A percentile compares a stretch with the other conserved stretches of the same genome.
Conservation (phyloP, 37 sponge, comb jelly and placozoan species). For the Ephydatia muelleri region DNA sequence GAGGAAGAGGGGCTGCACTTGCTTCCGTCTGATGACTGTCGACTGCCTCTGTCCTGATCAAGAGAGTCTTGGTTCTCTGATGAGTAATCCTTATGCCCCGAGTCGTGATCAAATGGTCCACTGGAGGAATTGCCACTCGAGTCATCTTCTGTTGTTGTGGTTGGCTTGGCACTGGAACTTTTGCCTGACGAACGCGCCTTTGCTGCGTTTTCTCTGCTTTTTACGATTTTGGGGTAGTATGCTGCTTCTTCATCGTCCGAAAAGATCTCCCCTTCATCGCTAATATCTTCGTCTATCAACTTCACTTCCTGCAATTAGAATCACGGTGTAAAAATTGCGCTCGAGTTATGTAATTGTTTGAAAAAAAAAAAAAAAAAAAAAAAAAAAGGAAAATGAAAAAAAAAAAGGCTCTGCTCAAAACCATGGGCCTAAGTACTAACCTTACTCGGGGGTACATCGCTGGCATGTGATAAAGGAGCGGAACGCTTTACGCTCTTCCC, state of each 20-base stretch:
- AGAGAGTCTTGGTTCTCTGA: neutral
- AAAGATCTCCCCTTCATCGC: conserved; percentile 64
- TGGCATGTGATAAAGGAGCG: neutral
- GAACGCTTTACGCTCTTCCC: conserved; percentile 1
- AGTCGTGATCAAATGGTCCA: neutral
- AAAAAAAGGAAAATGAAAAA: neutral
- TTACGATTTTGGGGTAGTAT: conserved; percentile 57
- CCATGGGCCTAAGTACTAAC: neutral
- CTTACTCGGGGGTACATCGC: neutral
- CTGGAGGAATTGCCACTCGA: neutral
- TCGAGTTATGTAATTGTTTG: neutral
- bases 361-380: too few species aligned
- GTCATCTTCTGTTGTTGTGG: neutral
- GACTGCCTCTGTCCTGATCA: neutral
- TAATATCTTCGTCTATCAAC: conserved; percentile 12
- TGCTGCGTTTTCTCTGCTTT: neutral
- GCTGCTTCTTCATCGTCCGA: conserved; percentile 78
- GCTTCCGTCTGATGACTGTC: neutral
- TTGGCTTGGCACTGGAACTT: neutral
- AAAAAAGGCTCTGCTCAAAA: neutral
- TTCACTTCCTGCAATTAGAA: neutral
- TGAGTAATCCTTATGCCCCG: neutral
- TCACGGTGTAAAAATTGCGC: neutral
- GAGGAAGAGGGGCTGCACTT: neutral
- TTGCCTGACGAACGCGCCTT: neutral